Base-by-base conservation (phyloP, 2,888 invertebrate species). In the Thereva unica region DNA sequence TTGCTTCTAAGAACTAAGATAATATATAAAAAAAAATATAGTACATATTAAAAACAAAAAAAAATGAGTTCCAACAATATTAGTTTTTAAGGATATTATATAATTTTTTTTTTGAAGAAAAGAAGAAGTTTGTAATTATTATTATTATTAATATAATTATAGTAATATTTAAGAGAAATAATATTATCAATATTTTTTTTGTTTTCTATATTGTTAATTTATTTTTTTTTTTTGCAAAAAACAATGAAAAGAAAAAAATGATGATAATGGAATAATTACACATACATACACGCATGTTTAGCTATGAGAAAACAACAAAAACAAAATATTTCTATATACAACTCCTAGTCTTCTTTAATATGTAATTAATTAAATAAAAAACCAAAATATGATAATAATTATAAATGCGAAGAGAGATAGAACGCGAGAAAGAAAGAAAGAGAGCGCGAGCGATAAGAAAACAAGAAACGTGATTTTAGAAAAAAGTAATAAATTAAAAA, bases 261-360 rank as follows among this genome's bases (percentile, higher is more conserved):
- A 7, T 8, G 4, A 44, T n/a, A 44, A n/a, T 44, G 44, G 9
- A 44, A 44, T 44, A 7, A 44, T 4, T 10, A 45, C 9, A 45
- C 1, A 45, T 10, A 45, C 9, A n/a, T 47, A 47, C 47, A 47
- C 10, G 42, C 42, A 47, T 50, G 49, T 50, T 50, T 40, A 23
- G 23, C 23, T 50, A 61, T 50, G 50, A 61, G 50, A 61, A 61
- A 5, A 9, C 42, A 61, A 64, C 54, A 53, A 64, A 34, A 44
- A 47, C 44, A 59, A 55, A 41, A 56, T 44, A 10, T 42, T 4
- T 54, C 53, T 64, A 47, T 64, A 54, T 64, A 64, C 64, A 64
- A 45, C 64, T 47, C 45, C 64, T 64, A 64, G 64, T 64, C 64
- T 64, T 47, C 47, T 64, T 55, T 61, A 61, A 34, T 64, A 53